These are phyloP conservation scores for Amitus sp. DNA, from an alignment of 2,888 invertebrate species.

Conservation along the genomic window DNA sequence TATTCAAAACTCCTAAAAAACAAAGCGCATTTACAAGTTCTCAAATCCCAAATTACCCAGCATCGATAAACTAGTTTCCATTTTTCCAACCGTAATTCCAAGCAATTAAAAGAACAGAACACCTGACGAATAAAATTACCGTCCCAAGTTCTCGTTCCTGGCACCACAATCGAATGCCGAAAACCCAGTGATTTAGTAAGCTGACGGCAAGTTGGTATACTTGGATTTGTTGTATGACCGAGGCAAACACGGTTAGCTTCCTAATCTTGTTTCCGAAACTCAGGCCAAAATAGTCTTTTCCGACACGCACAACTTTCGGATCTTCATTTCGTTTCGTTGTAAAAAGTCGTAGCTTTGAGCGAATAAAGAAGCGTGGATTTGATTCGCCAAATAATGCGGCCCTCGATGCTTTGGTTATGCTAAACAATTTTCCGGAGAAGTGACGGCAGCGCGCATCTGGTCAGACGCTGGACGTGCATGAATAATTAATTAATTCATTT, in stretches of 20 bases:
- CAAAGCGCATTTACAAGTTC: too few species aligned
- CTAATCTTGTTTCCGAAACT: constrained; percentile 61
- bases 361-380: too few species aligned
- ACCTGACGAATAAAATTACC: constrained; percentile 13
- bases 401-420: constrained; percentile 51
- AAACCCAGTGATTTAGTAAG: constrained; percentile 22
- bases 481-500: constrained; percentile 60
- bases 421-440: constrained; percentile 52
- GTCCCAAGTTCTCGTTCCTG: constrained; percentile 13
- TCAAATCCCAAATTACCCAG: too few species aligned
- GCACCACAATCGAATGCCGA: constrained; percentile 18
- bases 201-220: constrained; percentile 44
- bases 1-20: too few species aligned
- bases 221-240: constrained; percentile 56
- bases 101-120: too few species aligned
- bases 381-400: constrained; percentile 36
- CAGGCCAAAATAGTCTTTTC: constrained; percentile 40
- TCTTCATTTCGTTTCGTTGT: too few species aligned
- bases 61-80: too few species aligned
- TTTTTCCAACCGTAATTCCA: too few species aligned
- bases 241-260: constrained; percentile 59
- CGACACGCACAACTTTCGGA: constrained; percentile 40
- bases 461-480: constrained; percentile 57
- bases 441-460: constrained; percentile 49
- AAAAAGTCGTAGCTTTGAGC: too few species aligned